Base-by-base conservation (phyloP, 1,140 invertebrate species). In the Eciton burchellii region DNA sequence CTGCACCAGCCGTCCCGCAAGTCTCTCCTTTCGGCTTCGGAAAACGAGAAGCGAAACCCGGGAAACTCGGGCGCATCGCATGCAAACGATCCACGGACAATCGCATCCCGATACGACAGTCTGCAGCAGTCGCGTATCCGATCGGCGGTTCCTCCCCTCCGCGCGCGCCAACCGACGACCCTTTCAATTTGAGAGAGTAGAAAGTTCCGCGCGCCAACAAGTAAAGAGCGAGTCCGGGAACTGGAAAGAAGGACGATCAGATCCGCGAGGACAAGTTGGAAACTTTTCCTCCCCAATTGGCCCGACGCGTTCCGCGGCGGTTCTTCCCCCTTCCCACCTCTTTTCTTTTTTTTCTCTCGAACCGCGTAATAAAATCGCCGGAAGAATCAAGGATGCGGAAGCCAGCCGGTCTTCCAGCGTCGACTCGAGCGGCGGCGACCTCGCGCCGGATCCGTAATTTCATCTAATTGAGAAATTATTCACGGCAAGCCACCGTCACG, bases 381-480 rank as follows among this genome's bases (percentile, higher is more conserved):
- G 19, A 41, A 14, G 45, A 83, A 81, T 71, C 41, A 63, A 71
- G 47, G 45, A 83, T 83, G 74, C 70, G 57, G n/a, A 71, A 83
- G 63, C 52, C 49, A 72, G 52, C 24, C 35, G n/a, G 24, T 56
- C 62, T 52, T 49, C 24, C n/a, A 14, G 14, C 72, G 45, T 19
- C 71, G 66, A 74, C 47, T 54, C 35, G 59, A 35, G 45, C 19
- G 57, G 43, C 54, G 29, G 19, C 47, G 66, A 59, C 43, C 6
- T 35, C 45, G 57, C 54, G 79, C 68, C 63, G 29, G 73, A 84
- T 81, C 6, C 81, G 74, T 86, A 88, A 89, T 89, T 84, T 81
- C 63, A 21, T 81, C 79, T 89, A 89, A 89, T 88, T 86, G 84
- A 83, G 79, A 68, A 83, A 87, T 87, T 87, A 85, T 84, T 87